Evolutionary conservation across 1,140 invertebrate species (phyloP).

Genomic region (Ostrea denselamellosa): DNA sequence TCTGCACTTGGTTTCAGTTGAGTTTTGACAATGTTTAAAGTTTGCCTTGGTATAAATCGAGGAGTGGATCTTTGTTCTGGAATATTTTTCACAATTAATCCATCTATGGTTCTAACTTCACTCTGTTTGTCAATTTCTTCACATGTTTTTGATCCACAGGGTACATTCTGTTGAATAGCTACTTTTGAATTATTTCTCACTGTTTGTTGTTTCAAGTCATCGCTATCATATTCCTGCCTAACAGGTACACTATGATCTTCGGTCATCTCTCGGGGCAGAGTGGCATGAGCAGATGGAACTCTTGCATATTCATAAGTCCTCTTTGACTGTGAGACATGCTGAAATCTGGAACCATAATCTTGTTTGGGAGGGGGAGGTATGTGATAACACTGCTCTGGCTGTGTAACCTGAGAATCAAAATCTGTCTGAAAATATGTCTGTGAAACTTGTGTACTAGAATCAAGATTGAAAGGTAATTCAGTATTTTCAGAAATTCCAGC

Average conservation of each 20-base stretch:
- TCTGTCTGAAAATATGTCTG: neutral
- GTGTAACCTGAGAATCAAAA: neutral
- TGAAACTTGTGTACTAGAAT: neutral
- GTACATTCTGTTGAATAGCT: conserved; percentile 3
- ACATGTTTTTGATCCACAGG: conserved; percentile 33
- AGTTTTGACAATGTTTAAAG: conserved; percentile 33
- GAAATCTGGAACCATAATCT: neutral
- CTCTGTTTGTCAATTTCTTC: conserved; percentile 42
- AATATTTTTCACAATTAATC: conserved; percentile 64
- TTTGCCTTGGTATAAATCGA: conserved; percentile 74
- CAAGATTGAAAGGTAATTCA: neutral
- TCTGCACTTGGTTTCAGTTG: neutral
- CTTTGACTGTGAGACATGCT: neutral
- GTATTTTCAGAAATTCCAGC: neutral
- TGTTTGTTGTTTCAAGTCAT: neutral
- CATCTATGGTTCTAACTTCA: conserved; percentile 28
- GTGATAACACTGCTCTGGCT: conserved; percentile 38
- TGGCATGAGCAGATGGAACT: conserved; percentile 66
- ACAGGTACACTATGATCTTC: neutral
- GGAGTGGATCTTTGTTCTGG: conserved; percentile 58
- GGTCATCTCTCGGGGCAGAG: conserved; percentile 62
- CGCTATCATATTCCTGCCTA: too few relatives aligned
- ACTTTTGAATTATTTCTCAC: neutral
- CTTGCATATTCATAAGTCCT: conserved; percentile 60
- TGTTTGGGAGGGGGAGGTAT: conserved; percentile 61